Percentiles rank a stretch among this genome's conserved stretches.
Evolutionary conservation across 2,888 invertebrate genomes (phyloP).

Genomic region (Drosophila acutilabella): DNA sequence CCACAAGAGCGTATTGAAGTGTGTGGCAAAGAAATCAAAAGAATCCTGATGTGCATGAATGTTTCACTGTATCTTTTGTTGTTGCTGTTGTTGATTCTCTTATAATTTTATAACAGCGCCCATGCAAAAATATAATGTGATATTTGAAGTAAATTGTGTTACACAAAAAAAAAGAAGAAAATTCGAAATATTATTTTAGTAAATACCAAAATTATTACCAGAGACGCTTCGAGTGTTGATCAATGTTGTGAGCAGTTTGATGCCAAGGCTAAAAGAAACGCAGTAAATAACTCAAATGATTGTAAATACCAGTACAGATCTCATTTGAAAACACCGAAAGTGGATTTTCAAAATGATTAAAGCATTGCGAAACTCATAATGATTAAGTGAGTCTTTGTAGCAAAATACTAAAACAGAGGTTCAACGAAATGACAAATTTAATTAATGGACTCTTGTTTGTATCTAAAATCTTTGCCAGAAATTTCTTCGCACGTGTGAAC

Average conservation of each 20-base stretch:
- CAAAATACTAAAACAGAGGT: slow-evolving; percentile 6
- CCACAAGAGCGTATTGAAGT: slow-evolving; percentile 68
- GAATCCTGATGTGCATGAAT: slow-evolving; percentile 65
- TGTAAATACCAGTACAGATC: neutral
- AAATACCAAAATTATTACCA: slow-evolving; percentile 49
- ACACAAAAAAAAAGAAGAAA: slow-evolving; percentile 10
- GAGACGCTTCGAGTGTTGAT: slow-evolving; percentile 21
- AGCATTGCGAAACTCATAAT: neutral
- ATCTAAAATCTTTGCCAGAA: slow-evolving; percentile 32
- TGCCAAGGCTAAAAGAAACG: slow-evolving; percentile 8
- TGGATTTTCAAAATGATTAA: neutral
- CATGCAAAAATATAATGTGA: slow-evolving; percentile 20
- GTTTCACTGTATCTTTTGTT: slow-evolving; percentile 20
- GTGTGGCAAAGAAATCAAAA: slow-evolving; percentile 72
- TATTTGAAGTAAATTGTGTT: slow-evolving; percentile 35
- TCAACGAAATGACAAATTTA: slow-evolving; percentile 39
- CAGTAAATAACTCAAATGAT: neutral
- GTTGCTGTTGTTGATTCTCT: slow-evolving; percentile 25
- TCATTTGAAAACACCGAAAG: neutral
- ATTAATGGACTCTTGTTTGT: slow-evolving; percentile 50
- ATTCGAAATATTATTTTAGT: slow-evolving; percentile 44
- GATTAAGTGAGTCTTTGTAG: slow-evolving; percentile 10
- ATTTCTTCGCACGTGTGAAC: slow-evolving; percentile 46
- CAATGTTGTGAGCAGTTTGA: slow-evolving; percentile 4
- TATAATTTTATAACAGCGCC: slow-evolving; percentile 33